Evolutionary conservation across 1,140 invertebrate species (phyloP).

Genomic region (Zelostemma sp.): DNA sequence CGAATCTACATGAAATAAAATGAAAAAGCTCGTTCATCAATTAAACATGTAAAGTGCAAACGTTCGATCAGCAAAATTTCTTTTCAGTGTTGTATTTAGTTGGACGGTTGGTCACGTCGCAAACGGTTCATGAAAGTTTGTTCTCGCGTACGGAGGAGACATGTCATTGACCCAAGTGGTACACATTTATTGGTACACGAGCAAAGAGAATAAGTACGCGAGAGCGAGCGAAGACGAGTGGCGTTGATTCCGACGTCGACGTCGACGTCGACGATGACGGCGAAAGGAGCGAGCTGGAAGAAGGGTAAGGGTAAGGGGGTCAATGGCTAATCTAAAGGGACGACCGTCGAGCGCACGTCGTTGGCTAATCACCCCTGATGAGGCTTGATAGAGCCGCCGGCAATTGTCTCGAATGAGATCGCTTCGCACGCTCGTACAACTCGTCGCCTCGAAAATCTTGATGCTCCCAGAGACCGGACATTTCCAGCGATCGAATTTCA

Average conservation of each 20-base stretch:
- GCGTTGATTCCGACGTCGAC: background rate
- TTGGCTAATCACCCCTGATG: constrained; percentile 64
- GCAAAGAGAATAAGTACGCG: constrained; percentile 38
- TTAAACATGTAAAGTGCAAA: too few species aligned
- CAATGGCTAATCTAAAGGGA: constrained; percentile 63
- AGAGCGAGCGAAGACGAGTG: constrained; percentile 45
- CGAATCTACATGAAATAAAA: too few species aligned
- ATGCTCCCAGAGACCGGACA: constrained; percentile 4
- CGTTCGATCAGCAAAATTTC: too few species aligned
- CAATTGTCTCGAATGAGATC: constrained; percentile 64
- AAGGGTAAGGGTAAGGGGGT: constrained; percentile 48
- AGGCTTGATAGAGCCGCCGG: constrained; percentile 62
- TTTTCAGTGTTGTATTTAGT: too few species aligned
- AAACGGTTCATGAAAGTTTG: too few species aligned
- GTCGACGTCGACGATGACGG: constrained; percentile 20
- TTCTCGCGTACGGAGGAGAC: too few species aligned
- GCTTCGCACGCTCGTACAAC: constrained; percentile 41
- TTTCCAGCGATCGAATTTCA: too few species aligned
- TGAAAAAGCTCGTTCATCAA: too few species aligned
- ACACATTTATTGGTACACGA: constrained; percentile 49
- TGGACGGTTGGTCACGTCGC: too few species aligned
- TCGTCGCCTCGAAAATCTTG: constrained; percentile 48
- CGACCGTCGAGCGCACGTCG: constrained; percentile 58
- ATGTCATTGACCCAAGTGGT: constrained; percentile 57
- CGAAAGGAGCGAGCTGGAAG: constrained; percentile 16